phyloP scores from a whole-genome alignment of 2,888 invertebrate genomes.

The Mesodorylaimus sp. region DNA sequence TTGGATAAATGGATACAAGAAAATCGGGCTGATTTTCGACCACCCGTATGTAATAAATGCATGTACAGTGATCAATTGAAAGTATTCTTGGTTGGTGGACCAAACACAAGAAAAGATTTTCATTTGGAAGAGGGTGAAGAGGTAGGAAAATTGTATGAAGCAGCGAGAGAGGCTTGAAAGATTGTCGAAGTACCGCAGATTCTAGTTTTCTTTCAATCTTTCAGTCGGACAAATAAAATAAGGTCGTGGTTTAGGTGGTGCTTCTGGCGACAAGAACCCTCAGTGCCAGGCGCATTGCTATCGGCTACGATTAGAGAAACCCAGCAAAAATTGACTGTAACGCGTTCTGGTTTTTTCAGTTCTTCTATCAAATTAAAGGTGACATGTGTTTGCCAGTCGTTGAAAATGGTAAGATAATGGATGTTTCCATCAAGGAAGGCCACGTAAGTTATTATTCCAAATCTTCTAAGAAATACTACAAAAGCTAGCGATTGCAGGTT shows the following conservation, averaged over 20 bases:
- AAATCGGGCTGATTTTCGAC: constrained; percentile 31
- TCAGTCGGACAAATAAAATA: too few species aligned
- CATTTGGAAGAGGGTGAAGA: constrained; percentile 43
- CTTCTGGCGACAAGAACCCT: too few species aligned
- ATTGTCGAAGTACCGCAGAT: too few species aligned
- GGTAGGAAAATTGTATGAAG: too few species aligned
- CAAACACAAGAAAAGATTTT: constrained; percentile 40
- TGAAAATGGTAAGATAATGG: constrained; percentile 34
- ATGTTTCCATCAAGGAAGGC: constrained; percentile 38
- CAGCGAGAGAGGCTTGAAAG: too few species aligned
- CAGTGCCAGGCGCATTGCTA: too few species aligned
- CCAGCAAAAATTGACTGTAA: neutral
- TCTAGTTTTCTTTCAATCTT: too few species aligned
- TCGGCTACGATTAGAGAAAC: too few species aligned
- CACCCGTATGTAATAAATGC: constrained; percentile 37
- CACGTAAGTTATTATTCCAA: too few species aligned
- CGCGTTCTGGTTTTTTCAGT: constrained; percentile 24
- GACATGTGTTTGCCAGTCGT: constrained; percentile 39
- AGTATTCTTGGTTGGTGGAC: constrained; percentile 41
- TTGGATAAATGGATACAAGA: constrained; percentile 33
- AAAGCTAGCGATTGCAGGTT: constrained; percentile 29
- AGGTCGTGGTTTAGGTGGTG: too few species aligned
- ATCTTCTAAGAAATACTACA: too few species aligned
- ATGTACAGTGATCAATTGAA: constrained; percentile 38
- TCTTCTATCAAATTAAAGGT: constrained; percentile 40